Base-by-base conservation (phyloP, 2,888 invertebrate species). In the Phlogophora meticulosa region DNA sequence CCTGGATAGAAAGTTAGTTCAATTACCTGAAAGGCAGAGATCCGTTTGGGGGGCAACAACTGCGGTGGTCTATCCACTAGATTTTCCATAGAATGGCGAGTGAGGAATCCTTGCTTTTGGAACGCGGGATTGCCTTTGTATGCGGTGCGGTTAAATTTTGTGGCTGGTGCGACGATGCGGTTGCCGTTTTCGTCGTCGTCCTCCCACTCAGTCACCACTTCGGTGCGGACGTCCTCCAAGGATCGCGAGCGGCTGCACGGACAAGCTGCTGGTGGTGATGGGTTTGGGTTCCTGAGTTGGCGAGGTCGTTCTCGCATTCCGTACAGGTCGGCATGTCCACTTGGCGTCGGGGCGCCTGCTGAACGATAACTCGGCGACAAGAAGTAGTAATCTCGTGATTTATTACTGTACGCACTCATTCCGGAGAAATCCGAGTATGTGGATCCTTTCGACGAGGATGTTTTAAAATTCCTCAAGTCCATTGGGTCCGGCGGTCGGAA, bases 71-170 rank as follows among this genome's bases (percentile, higher is more conserved):
- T 93, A 81, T 96, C 96, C 79, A 93, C 96, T 76, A 97, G 93
- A 90, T 97, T 97, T 88, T 97, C 97, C 97, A 97, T 97, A 0
- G 97, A 97, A 75, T 97, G 96, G 49, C 97, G 94, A n/a, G 96
- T 96, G 66, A 95, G 91, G 76, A 95, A 95, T 78, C 93, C 92
- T 83, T 95, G 94, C 72, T 95, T 95, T 88, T 94, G 92, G 77
- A 95, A 93, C 61, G 90, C 78, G 10, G 88, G 82, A 76, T 90
- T 82, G 9, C 88, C 80, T 86, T 92, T 93, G 82, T 94, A 90
- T n/a, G 92, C 84, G 17, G 90, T 90, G 38, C 93, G 92, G 76
- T 95, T 95, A 81, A 94, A 95, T 78, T 96, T 96, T 1, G 96
- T 93, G 3, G 92, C 93, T 53, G 95, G 94, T 34, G 95, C 95